Base-by-base conservation (phyloP, 1,140 invertebrate species). In the Zaprionus africanus region DNA sequence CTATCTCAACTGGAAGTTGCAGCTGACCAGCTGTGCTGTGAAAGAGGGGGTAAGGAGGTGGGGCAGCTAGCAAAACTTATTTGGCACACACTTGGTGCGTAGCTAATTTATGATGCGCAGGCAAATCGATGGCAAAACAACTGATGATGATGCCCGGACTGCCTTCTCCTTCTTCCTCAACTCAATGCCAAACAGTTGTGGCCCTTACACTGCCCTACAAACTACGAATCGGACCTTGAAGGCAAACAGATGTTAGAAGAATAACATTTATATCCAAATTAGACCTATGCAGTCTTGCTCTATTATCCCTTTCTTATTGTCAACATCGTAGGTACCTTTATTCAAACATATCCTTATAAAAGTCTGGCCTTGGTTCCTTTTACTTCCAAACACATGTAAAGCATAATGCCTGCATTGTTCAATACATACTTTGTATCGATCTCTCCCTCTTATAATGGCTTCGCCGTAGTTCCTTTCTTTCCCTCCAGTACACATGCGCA, bases 91-190 rank as follows among this genome's bases (percentile, higher is more conserved):
- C 65, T 41, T 24, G 51, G 22, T n/a, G 28, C 59, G n/a, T 3
- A 36, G 38, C 79, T 87, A 87, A 86, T 86, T 86, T 86, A 82
- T 87, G 79, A 76, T 82, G 82, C 71, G 68, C 81, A 86, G 76
- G 49, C 46, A 58, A 62, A 79, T 76, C 74, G 71, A 64, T 82
- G 76, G 66, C 82, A 71, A 72, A 28, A 0, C 53, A 78, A 72
- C 67, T 59, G 82, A 76, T 78, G 78, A 60, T 60, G 49, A 56
- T 13, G 17, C 58, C 19, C 7, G 5, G 15, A 41, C 22, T 6
- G 2, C 38, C 22, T 58, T 17, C 36, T 19, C 31, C 24, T 31
- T 46, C 22, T 24, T 70, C 5, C 56, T 38, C 17, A 5, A 38
- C 7, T 59, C 43, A 43, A 54, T 41, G 38, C 13, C 38, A 41